phyloP scores from a whole-genome alignment of 2,888 invertebrate species.

The Loripinus fragilis region DNA sequence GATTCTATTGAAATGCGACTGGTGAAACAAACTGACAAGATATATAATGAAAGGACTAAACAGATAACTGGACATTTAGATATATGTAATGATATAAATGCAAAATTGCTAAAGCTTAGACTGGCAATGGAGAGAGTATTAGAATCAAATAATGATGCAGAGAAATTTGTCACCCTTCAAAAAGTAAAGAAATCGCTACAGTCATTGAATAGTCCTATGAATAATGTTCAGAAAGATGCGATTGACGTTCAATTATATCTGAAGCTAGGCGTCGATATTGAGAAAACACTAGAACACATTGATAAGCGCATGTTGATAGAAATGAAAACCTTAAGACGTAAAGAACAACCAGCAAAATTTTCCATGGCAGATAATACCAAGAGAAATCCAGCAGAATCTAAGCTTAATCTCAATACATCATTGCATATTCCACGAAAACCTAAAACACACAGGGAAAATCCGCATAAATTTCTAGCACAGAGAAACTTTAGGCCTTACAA shows the following conservation, averaged over 20 bases:
- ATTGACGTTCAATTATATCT: neutral
- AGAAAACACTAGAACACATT: slow-evolving; percentile 8
- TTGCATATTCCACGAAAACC: too few relatives aligned
- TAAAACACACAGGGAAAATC: neutral
- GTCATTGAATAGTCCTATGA: neutral
- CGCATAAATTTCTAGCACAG: slow-evolving; percentile 10
- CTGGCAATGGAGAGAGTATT: neutral
- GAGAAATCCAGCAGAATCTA: neutral
- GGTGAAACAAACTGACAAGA: neutral
- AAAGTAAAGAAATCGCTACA: neutral
- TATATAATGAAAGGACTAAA: neutral
- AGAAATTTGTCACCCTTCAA: slow-evolving; percentile 1
- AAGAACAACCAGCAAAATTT: neutral
- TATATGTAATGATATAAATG: neutral
- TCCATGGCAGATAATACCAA: neutral
- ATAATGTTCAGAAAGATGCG: neutral
- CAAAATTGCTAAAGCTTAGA: neutral
- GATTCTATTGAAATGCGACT: neutral
- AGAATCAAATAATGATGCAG: neutral
- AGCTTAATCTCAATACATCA: neutral
- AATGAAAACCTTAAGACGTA: neutral
- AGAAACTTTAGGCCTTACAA: slow-evolving; percentile 14
- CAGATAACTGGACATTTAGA: neutral
- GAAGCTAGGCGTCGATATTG: neutral
- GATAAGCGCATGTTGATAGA: neutral